Base-by-base conservation (phyloP, 2,888 invertebrate species). In the Alentia gelatinosa region DNA sequence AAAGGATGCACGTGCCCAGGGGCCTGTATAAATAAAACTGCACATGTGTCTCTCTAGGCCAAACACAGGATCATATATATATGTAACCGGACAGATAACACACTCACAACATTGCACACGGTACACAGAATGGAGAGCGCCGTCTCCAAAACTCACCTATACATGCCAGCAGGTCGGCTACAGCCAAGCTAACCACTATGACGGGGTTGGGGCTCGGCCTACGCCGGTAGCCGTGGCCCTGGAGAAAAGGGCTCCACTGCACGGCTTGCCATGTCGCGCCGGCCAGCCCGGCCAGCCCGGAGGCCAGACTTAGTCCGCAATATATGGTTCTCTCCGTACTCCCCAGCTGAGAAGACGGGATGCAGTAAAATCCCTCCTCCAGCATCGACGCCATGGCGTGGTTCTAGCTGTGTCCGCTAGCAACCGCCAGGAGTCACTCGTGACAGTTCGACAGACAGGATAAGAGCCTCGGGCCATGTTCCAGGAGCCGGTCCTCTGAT, bases 81-180 rank as follows among this genome's bases (percentile, higher is more conserved):
- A 47, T 19, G 47, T 47, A 47, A 47, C 47, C n/a, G 19, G 7
- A 47, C 47, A 47, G 19, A 47, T 12, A 7, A 47, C 9, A 63
- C n/a, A n/a, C n/a, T 63, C 5, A 12, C 63, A 63, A 63, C 5
- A n/a, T n/a, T n/a, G n/a, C n/a, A n/a, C n/a, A n/a, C n/a, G n/a
- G n/a, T n/a, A n/a, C n/a, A n/a, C n/a, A n/a, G n/a, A n/a, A n/a
- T n/a, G n/a, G n/a, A n/a, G n/a, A n/a, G n/a, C n/a, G n/a, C n/a
- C n/a, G n/a, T n/a, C n/a, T n/a, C n/a, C n/a, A n/a, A n/a, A n/a
- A 56, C 90, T 90, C 26, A 90, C 90, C 90, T 15, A 90, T 12
- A 42, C 90, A 84, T 12, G 84, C 84, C 1, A 90, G 50, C 37
- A 90, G 0, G 56, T 90, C 63, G 5, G 90, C 56, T 30, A 83